Base-by-base conservation (phyloP, 1,140 invertebrate genomes). In the Phocides pigmalion region DNA sequence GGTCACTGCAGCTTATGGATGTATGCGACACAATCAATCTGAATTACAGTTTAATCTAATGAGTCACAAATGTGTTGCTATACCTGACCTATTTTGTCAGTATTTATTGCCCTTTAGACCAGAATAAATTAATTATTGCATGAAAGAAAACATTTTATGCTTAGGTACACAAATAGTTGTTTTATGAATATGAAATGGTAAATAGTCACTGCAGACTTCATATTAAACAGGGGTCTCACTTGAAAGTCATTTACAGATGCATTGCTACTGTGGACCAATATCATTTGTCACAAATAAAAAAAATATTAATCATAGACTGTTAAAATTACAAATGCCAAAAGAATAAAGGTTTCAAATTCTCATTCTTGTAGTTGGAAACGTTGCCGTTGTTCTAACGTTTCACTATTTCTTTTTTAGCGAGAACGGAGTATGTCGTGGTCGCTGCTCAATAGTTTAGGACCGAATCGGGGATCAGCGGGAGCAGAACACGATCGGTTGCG, bases 341-440 rank as follows among this genome's bases (percentile, higher is more conserved):
- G n/a, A n/a, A n/a, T n/a, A n/a, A n/a, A n/a, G n/a, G n/a, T n/a
- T n/a, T n/a, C n/a, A n/a, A n/a, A n/a, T n/a, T n/a, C n/a, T n/a
- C n/a, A 2, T 1, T 32, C 3, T 32, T 28, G 12, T 65, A 53
- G 41, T 37, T 50, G 8, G 41, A 17, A 15, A 0, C 41, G 16
- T 19, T 5, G 5, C 41, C 28, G 49, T 41, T 50, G 44, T 4
- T 53, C 4, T 53, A 37, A 46, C 14, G n/a, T 25, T 5, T 46
- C 35, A 16, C 17, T 63, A 62, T 59, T 67, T 79, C 68, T 54
- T 76, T 86, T 72, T 32, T 78, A 92, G 90, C 79, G 90, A 68
- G 90, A 92, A 42, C 81, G 89, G 44, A 89, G 79, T 63, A 82
- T 89, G 74, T 87, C 89, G 32, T 93, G 93, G 93, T 92, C 88